phyloP scores from a whole-genome alignment of 2,888 invertebrate genomes.

The Therioaphis trifolii region DNA sequence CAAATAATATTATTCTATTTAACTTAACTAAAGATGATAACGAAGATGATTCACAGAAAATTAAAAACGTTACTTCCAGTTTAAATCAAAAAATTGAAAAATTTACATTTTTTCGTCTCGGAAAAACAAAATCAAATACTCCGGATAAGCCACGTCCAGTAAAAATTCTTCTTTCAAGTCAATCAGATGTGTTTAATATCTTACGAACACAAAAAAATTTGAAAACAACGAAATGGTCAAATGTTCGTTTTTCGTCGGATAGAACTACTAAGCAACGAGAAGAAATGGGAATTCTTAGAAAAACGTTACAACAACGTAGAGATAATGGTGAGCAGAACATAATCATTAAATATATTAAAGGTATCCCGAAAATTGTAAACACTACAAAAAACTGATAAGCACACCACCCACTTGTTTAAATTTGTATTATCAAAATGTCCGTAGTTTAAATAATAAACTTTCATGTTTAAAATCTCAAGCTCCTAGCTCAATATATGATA shows the following conservation, averaged over 20 bases:
- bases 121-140: neutral
- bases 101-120: neutral
- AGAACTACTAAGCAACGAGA: neutral
- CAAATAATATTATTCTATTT: constrained; percentile 14
- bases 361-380: neutral
- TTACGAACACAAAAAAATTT: neutral
- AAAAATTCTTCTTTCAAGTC: neutral
- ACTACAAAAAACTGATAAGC: neutral
- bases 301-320: neutral
- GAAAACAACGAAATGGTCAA: neutral
- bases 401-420: neutral
- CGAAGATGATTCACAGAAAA: neutral
- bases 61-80: neutral
- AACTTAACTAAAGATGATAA: constrained; percentile 1
- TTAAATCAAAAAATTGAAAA: neutral
- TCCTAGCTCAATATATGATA: neutral
- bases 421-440: neutral
- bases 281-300: constrained; percentile 3
- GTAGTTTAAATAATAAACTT: constrained; percentile 5
- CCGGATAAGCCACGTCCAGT: neutral
- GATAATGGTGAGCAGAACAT: neutral
- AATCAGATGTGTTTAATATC: neutral
- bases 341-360: neutral
- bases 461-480: too few relatives aligned
- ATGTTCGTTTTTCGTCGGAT: constrained; percentile 5